These are phyloP conservation scores for Aythya baeri DNA, from an alignment of 2,113 vertebrate genomes.

Conservation along the genomic window DNA sequence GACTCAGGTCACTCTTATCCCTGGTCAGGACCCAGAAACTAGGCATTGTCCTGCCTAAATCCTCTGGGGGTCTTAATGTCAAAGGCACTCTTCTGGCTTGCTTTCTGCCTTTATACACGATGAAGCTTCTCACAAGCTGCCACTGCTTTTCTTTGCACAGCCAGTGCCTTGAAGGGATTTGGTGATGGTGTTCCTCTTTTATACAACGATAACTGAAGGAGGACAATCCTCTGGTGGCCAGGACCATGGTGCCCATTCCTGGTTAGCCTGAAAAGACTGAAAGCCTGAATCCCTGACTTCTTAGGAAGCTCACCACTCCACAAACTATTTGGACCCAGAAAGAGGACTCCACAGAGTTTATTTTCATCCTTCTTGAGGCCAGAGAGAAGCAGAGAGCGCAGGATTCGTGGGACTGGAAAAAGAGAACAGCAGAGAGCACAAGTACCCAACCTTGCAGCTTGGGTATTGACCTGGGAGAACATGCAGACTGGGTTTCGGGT, in stretches of 20 bases:
- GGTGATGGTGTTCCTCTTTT: background rate
- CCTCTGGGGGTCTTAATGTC: background rate
- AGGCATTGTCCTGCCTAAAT: background rate
- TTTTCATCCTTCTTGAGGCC: background rate
- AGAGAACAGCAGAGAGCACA: background rate
- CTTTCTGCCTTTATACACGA: background rate
- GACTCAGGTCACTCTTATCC: background rate
- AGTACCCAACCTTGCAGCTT: accelerated
- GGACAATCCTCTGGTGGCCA: background rate
- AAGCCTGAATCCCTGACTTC: accelerated
- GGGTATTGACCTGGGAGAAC: background rate
- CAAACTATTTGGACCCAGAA: background rate
- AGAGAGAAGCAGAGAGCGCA: accelerated
- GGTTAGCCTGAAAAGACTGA: background rate
- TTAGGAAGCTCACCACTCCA: background rate
- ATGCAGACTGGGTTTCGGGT: background rate
- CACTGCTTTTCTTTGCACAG: background rate
- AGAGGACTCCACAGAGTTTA: background rate
- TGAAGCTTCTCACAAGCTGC: background rate
- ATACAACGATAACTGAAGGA: background rate
- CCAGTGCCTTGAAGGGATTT: background rate
- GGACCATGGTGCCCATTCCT: background rate
- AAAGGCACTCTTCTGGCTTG: background rate
- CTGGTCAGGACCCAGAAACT: background rate
- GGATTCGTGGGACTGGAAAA: background rate